Evolutionary conservation across 2,113 vertebrate species (phyloP), one percentile per base, ranked within the genome.

Genomic region (Neofelis nebulosa): DNA sequence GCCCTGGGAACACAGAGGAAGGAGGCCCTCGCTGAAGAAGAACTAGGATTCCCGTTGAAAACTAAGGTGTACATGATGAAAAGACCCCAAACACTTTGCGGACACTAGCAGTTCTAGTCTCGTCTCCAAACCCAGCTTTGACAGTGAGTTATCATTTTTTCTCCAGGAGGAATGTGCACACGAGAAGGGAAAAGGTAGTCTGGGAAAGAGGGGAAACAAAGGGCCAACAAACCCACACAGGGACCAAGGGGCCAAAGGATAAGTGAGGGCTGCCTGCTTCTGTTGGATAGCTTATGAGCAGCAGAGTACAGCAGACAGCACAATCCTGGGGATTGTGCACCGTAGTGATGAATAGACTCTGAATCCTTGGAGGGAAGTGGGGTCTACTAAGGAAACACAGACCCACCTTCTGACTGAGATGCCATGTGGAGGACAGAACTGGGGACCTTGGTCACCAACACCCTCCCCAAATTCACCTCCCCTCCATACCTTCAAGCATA

Each of bases 341-440:
- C 4, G 7, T 19, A 2, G 69, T 63, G 97, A 93, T 94, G 69
- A 80, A 89, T 69, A 29, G 90, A 4, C 79, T 50, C 71, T n/a
- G 81, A n/a, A 18, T 36, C 63, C 71, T 63, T 33, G 7, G n/a
- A 94, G 87, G 89, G 88, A 91, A 89, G 73, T 29, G 41, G 71
- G 23, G 90, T 12, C 80, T 25, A 14, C 21, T 55, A 18, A 66
- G 76, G 89, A 95, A 94, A 96, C 45, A 33, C 61, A 93, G 82
- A 85, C 23, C 25, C 36, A 31, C 86, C 76, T 89, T 71, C 52
- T 69, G 88, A 91, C 92, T 38, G 85, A 95, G 96, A 95, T 19
- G 74, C 76, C 92, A 95, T 27, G 87, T 63, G 80, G 83, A 92
- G 61, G 73, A 87, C 85, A 65, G 68, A 91, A 76, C 23, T 23